phyloP scores from a whole-genome alignment of 2,113 vertebrate genomes.

The Chaetodon auriga region DNA sequence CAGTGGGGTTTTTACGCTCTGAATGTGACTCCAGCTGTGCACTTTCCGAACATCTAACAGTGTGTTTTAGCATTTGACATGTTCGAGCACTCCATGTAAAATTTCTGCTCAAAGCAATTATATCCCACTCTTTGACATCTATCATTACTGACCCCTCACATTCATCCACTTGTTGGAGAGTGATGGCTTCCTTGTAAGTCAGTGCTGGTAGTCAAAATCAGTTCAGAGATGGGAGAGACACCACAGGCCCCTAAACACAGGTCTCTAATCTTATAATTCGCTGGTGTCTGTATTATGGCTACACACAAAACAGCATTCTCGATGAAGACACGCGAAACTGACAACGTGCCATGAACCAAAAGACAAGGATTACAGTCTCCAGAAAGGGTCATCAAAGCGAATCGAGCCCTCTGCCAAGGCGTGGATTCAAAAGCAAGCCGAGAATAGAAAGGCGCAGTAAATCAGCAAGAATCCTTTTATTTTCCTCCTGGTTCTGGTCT shows the following conservation, averaged over 20 bases:
- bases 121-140: background rate
- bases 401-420: conserved; percentile 29
- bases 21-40: background rate
- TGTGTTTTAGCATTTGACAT: background rate
- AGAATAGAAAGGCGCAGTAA: conserved; percentile 50
- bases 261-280: conserved; percentile 48
- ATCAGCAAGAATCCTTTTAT: conserved; percentile 56
- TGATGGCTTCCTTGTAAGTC: background rate
- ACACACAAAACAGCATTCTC: conserved; percentile 37
- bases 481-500: conserved; percentile 49
- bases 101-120: background rate
- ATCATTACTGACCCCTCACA: background rate
- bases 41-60: background rate
- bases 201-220: conserved; percentile 12
- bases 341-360: conserved; percentile 58
- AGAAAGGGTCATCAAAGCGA: conserved; percentile 55
- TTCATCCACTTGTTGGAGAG: conserved; percentile 3
- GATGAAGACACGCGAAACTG: conserved; percentile 58
- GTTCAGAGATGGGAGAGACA: conserved; percentile 12
- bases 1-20: background rate
- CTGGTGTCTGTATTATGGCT: conserved; percentile 56
- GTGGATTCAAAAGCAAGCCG: conserved; percentile 26
- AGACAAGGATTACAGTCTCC: conserved; percentile 32
- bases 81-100: no score
- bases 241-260: conserved; percentile 53